Conservation (phyloP, 2,113 vertebrate species). For the Psephotus haematonotus region DNA sequence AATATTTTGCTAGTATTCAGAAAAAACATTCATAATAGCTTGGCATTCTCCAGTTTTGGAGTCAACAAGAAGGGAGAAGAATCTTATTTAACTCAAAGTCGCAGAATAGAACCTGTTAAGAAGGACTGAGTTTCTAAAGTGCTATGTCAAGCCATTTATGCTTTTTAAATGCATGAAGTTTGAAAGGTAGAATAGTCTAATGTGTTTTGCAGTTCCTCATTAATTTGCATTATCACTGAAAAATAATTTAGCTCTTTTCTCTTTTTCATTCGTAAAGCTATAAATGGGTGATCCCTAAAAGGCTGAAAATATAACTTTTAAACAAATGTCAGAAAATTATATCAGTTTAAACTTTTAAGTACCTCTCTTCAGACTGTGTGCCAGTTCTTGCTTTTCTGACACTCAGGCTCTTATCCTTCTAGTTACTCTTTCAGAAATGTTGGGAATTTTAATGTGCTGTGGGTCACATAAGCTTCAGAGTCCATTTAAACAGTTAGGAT, state of each 20-base stretch:
- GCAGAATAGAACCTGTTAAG: not conserved
- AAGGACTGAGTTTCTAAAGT: not conserved
- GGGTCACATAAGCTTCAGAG: not conserved
- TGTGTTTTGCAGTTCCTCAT: not conserved
- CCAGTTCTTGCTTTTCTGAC: not conserved
- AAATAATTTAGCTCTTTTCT: not conserved
- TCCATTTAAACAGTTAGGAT: not conserved
- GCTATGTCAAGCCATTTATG: not conserved
- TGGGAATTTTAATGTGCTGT: not conserved
- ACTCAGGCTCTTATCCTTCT: not conserved
- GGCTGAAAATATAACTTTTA: not conserved
- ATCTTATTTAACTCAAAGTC: not conserved
- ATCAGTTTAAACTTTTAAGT: not conserved
- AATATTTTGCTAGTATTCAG: not conserved
- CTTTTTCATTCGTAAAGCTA: not conserved
- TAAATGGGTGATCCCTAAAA: not conserved
- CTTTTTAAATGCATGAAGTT: not conserved
- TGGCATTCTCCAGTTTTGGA: not conserved
- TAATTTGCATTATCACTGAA: not conserved
- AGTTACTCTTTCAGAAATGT: not conserved
- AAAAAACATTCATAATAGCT: not conserved
- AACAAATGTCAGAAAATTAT: not conserved
- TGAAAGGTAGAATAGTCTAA: not conserved
- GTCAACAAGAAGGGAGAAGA: not conserved
- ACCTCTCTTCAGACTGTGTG: not conserved